Evolutionary conservation across 2,888 invertebrate species (phyloP).

Genomic region (Poecilus cupreus): DNA sequence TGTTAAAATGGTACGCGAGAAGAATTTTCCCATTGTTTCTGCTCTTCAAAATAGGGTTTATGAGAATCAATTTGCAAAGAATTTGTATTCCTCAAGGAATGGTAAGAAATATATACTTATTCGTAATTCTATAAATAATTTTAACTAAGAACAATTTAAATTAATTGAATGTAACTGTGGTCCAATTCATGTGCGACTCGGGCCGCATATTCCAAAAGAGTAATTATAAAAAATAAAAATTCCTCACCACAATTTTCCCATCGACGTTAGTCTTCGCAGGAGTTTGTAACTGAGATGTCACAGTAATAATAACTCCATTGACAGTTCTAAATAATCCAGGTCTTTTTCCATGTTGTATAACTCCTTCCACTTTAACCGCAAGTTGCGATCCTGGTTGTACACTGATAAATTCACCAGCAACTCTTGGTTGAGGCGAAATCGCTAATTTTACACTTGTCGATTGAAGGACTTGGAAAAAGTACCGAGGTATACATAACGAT

Average conservation of each 20-base stretch:
- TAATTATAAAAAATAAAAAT: no score
- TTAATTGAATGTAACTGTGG: no score
- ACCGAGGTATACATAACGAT: slow-evolving; percentile 82
- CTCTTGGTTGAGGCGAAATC: slow-evolving; percentile 86
- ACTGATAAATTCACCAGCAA: slow-evolving; percentile 87
- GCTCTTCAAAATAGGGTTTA: no score
- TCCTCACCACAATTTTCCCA: slow-evolving; percentile 66
- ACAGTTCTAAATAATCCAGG: slow-evolving; percentile 83
- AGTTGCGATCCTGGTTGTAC: slow-evolving; percentile 90
- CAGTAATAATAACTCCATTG: slow-evolving; percentile 81
- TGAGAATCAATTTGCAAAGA: no score
- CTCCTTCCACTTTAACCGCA: slow-evolving; percentile 95
- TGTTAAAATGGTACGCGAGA: no score
- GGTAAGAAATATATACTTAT: no score
- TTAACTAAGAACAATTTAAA: no score
- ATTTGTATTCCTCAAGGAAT: no score
- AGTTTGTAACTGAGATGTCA: slow-evolving; percentile 79
- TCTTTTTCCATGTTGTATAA: slow-evolving; percentile 83
- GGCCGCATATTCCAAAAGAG: no score
- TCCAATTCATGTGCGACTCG: no score
- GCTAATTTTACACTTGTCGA: slow-evolving; percentile 88
- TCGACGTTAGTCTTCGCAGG: slow-evolving; percentile 70
- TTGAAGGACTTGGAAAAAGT: slow-evolving; percentile 90
- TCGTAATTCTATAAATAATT: no score
- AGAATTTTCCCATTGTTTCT: no score